Conservation (phyloP, 2,888 invertebrate species). For the Reticulitermes lucifugus region DNA sequence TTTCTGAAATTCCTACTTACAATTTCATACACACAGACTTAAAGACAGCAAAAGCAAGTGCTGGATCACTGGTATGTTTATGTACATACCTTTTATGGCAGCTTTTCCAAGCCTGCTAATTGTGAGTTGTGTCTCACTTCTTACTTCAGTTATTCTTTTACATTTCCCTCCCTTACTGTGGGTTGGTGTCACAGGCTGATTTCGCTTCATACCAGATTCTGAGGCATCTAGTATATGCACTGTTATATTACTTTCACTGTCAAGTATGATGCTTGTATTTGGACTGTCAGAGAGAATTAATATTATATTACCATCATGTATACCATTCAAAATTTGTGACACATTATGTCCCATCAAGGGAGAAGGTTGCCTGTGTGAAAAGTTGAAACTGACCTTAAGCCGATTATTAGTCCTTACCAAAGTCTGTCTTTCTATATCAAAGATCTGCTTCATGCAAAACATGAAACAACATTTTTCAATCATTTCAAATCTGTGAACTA, state of each 20-base stretch:
- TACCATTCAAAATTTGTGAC: no score
- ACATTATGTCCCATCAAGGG: no score
- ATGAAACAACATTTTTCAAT: no score
- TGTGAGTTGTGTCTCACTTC: conserved; percentile 47
- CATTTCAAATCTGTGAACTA: no score
- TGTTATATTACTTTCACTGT: not conserved
- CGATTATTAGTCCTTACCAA: no score
- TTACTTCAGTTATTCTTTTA: not conserved
- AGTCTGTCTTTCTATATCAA: no score
- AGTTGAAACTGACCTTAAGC: no score
- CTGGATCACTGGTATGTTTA: not conserved
- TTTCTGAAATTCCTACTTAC: no score
- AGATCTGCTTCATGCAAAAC: no score
- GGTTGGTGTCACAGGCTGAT: not conserved
- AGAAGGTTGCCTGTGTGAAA: no score
- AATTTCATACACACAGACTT: no score
- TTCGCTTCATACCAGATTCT: not conserved
- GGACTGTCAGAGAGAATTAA: not conserved
- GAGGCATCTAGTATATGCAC: not conserved
- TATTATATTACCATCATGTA: not conserved
- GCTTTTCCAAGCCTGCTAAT: conserved; percentile 57
- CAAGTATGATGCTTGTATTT: not conserved
- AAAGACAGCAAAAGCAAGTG: no score
- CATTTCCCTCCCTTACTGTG: not conserved
- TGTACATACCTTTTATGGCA: conserved; percentile 57